Base-by-base conservation (phyloP, 2,888 invertebrate genomes). In the Choreutis nemorana region DNA sequence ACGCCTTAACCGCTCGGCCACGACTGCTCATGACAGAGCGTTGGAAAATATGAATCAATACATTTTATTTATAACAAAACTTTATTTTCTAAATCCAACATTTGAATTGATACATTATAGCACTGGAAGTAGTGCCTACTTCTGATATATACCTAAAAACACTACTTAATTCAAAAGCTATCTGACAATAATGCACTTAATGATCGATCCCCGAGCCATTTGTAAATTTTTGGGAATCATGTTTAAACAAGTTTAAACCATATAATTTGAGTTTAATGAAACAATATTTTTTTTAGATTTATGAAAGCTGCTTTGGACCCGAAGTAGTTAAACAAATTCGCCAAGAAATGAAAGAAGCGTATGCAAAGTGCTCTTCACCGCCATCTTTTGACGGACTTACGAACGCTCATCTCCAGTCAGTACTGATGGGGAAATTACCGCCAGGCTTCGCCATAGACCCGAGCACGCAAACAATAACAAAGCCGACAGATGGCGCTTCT, bases 1-100 rank as follows among this genome's bases (percentile, higher is more conserved):
- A 87, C 88, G 88, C 88, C 87, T 88, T 88, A 88, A 88, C 88
- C 88, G 86, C 88, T 88, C 88, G 87, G 87, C 88, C 87, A 88
- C 86, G 87, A 85, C 87, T 87, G 87, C 87, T 68, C 2, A 1
- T 32, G 0, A 0, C 8, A 3, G 2, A 0, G 2, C 3, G 3
- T 26, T 3, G n/a, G 14, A 26, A 26, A 14, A 14, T 26, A n/a
- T 1, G n/a, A 8, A 5, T 23, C 11, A 23, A n/a, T n/a, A n/a
- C n/a, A n/a, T n/a, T n/a, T n/a, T n/a, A n/a, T n/a, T n/a, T n/a
- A n/a, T n/a, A n/a, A n/a, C n/a, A n/a, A n/a, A n/a, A n/a, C n/a
- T n/a, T n/a, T n/a, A n/a, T n/a, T n/a, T n/a, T n/a, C n/a, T n/a
- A n/a, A n/a, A n/a, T n/a, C n/a, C n/a, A n/a, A n/a, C n/a, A n/a